Conservation (phyloP, 2,888 invertebrate genomes). For the Venustoraphidia nigricollis region DNA sequence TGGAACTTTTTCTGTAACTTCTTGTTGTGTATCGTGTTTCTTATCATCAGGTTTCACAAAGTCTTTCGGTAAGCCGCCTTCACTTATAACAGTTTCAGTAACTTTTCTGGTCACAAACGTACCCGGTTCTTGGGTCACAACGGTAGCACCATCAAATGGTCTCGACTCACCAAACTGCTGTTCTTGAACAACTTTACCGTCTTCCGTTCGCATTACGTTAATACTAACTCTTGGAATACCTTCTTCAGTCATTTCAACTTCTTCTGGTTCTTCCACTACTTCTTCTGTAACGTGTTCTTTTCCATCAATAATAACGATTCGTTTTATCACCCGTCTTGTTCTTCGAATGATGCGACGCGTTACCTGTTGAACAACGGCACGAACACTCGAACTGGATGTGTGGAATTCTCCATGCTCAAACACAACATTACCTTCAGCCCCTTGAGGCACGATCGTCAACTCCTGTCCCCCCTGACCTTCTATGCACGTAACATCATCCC, state of each 20-base stretch:
- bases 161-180: slow-evolving; percentile 22
- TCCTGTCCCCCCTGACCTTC: neutral
- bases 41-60: too few species aligned
- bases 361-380: slow-evolving; percentile 69
- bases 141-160: neutral
- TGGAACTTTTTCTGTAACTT: neutral
- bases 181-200: slow-evolving; percentile 30
- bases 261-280: slow-evolving; percentile 70
- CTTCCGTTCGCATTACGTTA: slow-evolving; percentile 41
- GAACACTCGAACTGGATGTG: slow-evolving; percentile 54
- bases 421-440: slow-evolving; percentile 13
- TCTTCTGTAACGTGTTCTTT: slow-evolving; percentile 74
- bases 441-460: slow-evolving; percentile 18
- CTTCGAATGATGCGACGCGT: slow-evolving; percentile 62
- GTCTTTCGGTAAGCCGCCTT: too few species aligned
- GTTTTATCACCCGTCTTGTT: slow-evolving; percentile 57
- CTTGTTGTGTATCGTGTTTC: neutral
- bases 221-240: slow-evolving; percentile 56
- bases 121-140: slow-evolving; percentile 9
- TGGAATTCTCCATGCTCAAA: slow-evolving; percentile 26
- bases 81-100: slow-evolving; percentile 6
- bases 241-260: slow-evolving; percentile 55
- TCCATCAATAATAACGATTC: slow-evolving; percentile 64
- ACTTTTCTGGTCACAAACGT: slow-evolving; percentile 14
- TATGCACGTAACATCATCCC: slow-evolving; percentile 26